Evolutionary conservation across 2,797 vertebrate genomes (phyloP).

Genomic region (Garrulus glandarius): DNA sequence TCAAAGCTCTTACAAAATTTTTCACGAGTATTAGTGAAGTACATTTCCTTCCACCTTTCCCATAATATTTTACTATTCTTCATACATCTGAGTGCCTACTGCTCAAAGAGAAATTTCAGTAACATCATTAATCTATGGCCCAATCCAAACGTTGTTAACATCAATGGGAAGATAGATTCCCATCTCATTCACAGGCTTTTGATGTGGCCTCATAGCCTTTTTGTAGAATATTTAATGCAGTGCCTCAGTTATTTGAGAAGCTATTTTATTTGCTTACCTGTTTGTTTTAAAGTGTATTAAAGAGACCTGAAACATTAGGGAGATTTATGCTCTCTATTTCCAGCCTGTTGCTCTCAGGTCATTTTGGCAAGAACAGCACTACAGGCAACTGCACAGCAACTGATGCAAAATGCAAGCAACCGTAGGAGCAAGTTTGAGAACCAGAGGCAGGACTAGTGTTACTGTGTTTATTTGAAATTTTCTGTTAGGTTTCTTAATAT

Average conservation of each 20-base stretch:
- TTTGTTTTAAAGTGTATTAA: not conserved
- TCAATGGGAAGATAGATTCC: not conserved
- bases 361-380: not conserved
- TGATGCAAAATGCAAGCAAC: not conserved
- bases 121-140: not conserved
- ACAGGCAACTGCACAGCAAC: not conserved
- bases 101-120: not conserved
- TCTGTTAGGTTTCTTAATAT: not conserved
- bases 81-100: not conserved
- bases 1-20: not conserved
- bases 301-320: not conserved
- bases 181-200: not conserved
- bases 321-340: not conserved
- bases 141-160: not conserved
- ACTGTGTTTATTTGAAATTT: not conserved
- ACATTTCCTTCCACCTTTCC: not conserved
- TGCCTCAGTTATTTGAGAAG: not conserved
- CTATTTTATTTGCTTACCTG: not conserved
- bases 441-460: not conserved
- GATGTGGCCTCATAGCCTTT: not conserved
- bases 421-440: accelerated
- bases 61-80: not conserved
- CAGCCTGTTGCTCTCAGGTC: not conserved
- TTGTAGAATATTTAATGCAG: not conserved
- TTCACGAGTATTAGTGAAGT: not conserved